Conservation (phyloP, 2,113 vertebrate species). For the Eolophus roseicapilla region DNA sequence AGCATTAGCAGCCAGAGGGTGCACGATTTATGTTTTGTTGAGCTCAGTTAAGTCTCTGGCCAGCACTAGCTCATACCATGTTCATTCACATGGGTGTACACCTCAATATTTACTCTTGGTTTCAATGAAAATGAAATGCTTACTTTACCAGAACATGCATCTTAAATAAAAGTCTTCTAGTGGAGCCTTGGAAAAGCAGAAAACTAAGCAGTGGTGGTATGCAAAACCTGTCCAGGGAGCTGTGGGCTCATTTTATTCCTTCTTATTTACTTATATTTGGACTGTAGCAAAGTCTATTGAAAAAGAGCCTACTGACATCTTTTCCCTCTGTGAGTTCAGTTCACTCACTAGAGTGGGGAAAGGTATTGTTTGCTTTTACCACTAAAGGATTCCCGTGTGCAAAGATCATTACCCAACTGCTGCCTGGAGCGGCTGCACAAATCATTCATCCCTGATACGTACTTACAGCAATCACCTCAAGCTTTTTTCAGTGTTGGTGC, state of each 20-base stretch:
- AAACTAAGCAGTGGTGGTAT: background rate
- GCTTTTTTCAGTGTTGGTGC: background rate
- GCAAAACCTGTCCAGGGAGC: background rate
- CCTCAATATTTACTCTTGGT: conserved; percentile 14
- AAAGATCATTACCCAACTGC: background rate
- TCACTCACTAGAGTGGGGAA: background rate
- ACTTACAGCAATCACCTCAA: background rate
- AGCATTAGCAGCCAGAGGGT: background rate
- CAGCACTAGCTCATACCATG: background rate
- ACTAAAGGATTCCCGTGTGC: background rate
- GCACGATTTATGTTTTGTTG: conserved; percentile 42
- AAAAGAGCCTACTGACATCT: background rate
- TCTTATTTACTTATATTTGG: background rate
- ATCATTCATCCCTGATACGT: background rate
- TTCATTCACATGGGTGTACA: background rate
- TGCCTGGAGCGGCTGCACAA: background rate
- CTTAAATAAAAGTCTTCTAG: background rate
- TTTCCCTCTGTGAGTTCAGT: background rate
- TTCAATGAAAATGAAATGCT: conserved; percentile 18
- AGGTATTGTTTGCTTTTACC: background rate
- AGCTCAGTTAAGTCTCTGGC: background rate
- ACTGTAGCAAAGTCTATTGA: background rate
- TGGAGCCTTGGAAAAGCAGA: background rate
- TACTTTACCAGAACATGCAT: background rate
- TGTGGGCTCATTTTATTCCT: background rate